Base-by-base conservation (phyloP, 2,888 invertebrate genomes). In the Rotaria macrura region DNA sequence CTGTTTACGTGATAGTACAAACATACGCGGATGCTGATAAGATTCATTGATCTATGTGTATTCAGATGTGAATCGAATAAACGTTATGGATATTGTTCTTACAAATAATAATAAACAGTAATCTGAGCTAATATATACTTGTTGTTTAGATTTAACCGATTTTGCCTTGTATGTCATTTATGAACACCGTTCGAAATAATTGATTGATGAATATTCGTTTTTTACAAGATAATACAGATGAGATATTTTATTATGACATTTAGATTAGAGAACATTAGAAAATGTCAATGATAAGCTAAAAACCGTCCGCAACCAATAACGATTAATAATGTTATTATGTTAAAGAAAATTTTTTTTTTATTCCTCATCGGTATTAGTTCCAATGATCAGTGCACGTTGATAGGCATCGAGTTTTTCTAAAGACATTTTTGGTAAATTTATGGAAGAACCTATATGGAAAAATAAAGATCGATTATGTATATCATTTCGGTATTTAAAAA, bases 41-140 rank as follows among this genome's bases (percentile, higher is more conserved):
- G 65, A 65, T 65, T 65, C 65, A 65, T 65, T 65, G 65, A 65
- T 65, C 65, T 65, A 29, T 57, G 55, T 65, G 17, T 65, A 65
- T 65, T 65, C 65, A 65, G 65, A 38, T 65, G 65, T 29, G 65
- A 65, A 17, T 34, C 65, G 38, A 65, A 65, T 65, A 65, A 65
- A 65, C 65, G 65, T 65, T 14, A 29, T n/a, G n/a, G 17, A 65
- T 65, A 34, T 65, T 49, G 17, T 65, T 65, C 29, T 20, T 34
- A 14, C 17, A 38, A 29, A 65, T 65, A 65, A 65, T 65, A 34
- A 65, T 65, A 34, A 12, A 1, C 34, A 29, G 65, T 65, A 65
- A 65, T 38, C 20, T 65, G 65, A 65, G 29, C 29, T 65, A 65
- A 65, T 65, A 65, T 2, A n/a, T n/a, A n/a, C n/a, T 5, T 38